phyloP scores from a whole-genome alignment of 2,888 invertebrate species.

The Campoplex capitator region DNA sequence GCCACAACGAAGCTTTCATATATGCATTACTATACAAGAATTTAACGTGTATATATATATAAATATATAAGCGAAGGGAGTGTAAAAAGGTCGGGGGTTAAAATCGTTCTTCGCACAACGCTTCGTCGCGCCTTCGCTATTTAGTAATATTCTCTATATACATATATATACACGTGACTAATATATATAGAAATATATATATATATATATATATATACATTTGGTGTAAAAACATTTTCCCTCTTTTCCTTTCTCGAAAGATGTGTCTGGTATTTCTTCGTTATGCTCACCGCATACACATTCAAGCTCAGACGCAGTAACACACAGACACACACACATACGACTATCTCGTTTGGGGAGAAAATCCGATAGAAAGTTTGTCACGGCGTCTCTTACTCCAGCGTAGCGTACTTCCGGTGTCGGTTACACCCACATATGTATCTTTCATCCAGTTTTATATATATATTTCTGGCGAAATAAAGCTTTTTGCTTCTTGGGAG shows the following conservation, averaged over 20 bases:
- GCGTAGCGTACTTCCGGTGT: constrained; percentile 61
- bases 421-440: constrained; percentile 41
- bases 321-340: constrained; percentile 14
- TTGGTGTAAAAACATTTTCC: not conserved
- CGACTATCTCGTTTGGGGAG: constrained; percentile 60
- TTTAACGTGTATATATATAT: constrained; percentile 15
- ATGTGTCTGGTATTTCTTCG: constrained; percentile 61
- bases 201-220: constrained; percentile 12
- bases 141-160: constrained; percentile 39
- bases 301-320: not conserved
- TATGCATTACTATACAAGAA: constrained; percentile 44
- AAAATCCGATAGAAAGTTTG: constrained; percentile 70
- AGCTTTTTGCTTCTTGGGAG: constrained; percentile 42
- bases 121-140: constrained; percentile 61
- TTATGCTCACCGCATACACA: constrained; percentile 35
- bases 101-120: constrained; percentile 63
- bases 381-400: constrained; percentile 54
- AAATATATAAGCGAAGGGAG: constrained; percentile 51
- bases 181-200: not conserved
- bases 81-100: constrained; percentile 49
- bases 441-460: constrained; percentile 1
- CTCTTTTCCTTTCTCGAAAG: constrained; percentile 32
- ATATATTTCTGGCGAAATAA: constrained; percentile 22
- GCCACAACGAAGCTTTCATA: constrained; percentile 44
- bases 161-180: constrained; percentile 4